These are phyloP conservation scores for Nematolebias whitei DNA, from an alignment of 2,113 vertebrate genomes.

Conservation along the genomic window DNA sequence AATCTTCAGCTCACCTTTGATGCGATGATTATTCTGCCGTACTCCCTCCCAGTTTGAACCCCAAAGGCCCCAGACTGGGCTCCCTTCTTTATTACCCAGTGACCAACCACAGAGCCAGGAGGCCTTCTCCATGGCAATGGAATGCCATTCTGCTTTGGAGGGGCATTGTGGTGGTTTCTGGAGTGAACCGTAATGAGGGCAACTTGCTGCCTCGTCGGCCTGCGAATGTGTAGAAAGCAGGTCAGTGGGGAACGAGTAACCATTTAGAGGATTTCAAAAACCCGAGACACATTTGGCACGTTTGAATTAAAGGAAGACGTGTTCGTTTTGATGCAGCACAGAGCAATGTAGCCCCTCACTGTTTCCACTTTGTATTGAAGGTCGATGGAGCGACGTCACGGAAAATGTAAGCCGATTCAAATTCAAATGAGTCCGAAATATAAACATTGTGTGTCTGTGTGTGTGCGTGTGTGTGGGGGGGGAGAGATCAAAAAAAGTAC, in stretches of 20 bases:
- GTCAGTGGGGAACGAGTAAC: conserved; percentile 22
- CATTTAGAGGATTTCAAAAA: conserved; percentile 25
- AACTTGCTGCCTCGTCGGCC: conserved; percentile 45
- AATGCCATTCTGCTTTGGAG: conserved; percentile 68
- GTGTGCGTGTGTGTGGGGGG: not conserved
- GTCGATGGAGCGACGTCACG: conserved; percentile 51
- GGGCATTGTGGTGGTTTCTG: conserved; percentile 63
- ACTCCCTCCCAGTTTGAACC: conserved; percentile 41
- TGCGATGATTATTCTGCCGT: conserved; percentile 60
- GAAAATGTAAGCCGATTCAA: conserved; percentile 57
- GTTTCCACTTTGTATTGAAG: conserved; percentile 16
- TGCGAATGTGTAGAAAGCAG: conserved; percentile 55
- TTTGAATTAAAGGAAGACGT: conserved; percentile 42
- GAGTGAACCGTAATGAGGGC: conserved; percentile 68
- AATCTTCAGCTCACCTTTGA: conserved; percentile 22
- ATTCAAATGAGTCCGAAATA: conserved; percentile 60
- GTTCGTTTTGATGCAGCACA: conserved; percentile 43
- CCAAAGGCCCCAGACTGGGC: conserved; percentile 55
- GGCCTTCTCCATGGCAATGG: conserved; percentile 76
- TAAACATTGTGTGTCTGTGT: conserved; percentile 58
- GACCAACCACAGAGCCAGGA: conserved; percentile 63
- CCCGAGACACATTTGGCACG: conserved; percentile 30
- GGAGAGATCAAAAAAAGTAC: conserved; percentile 46
- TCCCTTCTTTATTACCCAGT: conserved; percentile 61
- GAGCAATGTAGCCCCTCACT: not conserved